Conservation (phyloP, 2,113 vertebrate genomes). For the Caranx ignobilis region DNA sequence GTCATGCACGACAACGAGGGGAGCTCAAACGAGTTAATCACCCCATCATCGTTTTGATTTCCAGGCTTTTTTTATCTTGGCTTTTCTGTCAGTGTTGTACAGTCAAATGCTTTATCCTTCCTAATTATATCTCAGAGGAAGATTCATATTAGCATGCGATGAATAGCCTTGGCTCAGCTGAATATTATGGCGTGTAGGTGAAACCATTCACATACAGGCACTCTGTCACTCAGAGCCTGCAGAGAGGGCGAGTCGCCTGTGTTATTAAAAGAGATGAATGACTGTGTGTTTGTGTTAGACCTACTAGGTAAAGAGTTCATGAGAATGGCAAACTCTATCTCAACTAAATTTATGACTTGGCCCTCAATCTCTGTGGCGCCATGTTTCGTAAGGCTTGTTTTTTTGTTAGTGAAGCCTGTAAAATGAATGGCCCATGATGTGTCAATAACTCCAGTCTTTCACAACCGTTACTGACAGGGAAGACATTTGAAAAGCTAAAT, state of each 20-base stretch:
- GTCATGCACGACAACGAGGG: constrained; percentile 45
- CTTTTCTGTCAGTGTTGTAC: background rate
- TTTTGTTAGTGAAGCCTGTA: constrained; percentile 44
- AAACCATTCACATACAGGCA: constrained; percentile 23
- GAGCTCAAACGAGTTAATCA: constrained; percentile 67
- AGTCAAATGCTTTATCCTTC: background rate
- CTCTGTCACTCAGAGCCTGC: constrained; percentile 40
- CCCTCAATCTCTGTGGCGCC: constrained; percentile 63
- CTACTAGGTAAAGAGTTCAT: constrained; percentile 80
- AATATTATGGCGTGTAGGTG: constrained; percentile 10
- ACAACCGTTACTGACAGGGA: constrained; percentile 25
- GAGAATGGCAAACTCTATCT: constrained; percentile 74
- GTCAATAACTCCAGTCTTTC: constrained; percentile 61
- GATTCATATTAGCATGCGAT: constrained; percentile 7
- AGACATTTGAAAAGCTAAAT: background rate
- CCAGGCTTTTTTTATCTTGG: background rate
- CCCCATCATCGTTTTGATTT: constrained; percentile 50
- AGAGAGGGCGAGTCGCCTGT: constrained; percentile 12
- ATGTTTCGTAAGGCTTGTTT: constrained; percentile 74
- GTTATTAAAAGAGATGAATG: constrained; percentile 68
- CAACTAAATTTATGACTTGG: constrained; percentile 75
- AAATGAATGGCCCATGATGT: constrained; percentile 52
- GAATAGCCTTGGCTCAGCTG: background rate
- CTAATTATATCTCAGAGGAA: constrained; percentile 29
- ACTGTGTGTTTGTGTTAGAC: constrained; percentile 59